These are phyloP conservation scores for Erebia palarica DNA, from an alignment of 2,888 invertebrate species.

Conservation along the genomic window DNA sequence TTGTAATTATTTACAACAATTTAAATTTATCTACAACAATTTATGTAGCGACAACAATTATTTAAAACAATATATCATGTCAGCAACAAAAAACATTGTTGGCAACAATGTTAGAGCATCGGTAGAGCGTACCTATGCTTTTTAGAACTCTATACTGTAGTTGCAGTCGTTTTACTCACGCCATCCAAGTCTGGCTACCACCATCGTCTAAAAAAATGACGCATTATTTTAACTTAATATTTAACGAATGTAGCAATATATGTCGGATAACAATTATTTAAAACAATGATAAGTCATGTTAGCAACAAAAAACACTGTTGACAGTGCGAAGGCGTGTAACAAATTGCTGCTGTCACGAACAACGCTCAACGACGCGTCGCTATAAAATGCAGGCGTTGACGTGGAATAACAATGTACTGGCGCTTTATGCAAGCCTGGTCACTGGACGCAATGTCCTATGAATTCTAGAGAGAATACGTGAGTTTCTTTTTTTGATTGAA, in stretches of 20 bases:
- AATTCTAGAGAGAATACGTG: not conserved
- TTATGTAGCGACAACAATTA: too few species aligned
- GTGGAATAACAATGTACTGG: conserved; percentile 18
- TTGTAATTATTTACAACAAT: not conserved
- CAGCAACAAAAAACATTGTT: conserved; percentile 21
- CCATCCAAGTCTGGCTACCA: too few species aligned
- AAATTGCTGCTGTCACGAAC: conserved; percentile 53
- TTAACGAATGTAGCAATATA: too few species aligned
- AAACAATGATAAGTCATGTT: not conserved
- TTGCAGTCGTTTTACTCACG: too few species aligned
- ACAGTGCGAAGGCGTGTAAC: conserved; percentile 42
- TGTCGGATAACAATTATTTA: too few species aligned
- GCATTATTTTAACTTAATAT: too few species aligned
- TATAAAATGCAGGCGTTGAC: conserved; percentile 33
- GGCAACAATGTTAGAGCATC: too few species aligned
- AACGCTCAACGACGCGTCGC: conserved; percentile 33
- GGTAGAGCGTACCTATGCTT: too few species aligned
- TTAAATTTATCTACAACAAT: too few species aligned
- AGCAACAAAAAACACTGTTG: conserved; percentile 29
- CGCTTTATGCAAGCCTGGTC: conserved; percentile 14
- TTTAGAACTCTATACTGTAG: too few species aligned
- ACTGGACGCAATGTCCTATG: conserved; percentile 8
- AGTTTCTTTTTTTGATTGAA: too few species aligned
- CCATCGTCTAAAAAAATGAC: too few species aligned
- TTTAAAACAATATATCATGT: conserved; percentile 17